Base-by-base conservation (phyloP, 1,140 invertebrate genomes). In the Euwallacea similis region DNA sequence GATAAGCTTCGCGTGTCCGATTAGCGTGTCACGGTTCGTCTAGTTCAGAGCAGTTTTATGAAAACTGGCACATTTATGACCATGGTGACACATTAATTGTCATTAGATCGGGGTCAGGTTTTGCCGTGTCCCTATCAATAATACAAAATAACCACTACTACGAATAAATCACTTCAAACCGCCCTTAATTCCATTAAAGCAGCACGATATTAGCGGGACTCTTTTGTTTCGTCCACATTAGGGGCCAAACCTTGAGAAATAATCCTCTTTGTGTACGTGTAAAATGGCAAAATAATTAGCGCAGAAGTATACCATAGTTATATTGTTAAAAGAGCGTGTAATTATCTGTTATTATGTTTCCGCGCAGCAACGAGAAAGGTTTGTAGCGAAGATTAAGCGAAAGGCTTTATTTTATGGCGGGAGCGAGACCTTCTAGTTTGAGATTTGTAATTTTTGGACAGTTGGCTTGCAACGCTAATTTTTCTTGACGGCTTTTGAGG, bases 341-440 rank as follows among this genome's bases (percentile, higher is more conserved):
- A 68, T 68, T 68, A 68, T 68, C 66, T 47, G 59, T 68, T 68
- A 68, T 68, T 66, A 58, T 68, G 56, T 60, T 68, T 59, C 44
- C 43, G 44, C 42, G 42, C 58, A 21, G 47, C 41, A 21, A 13
- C 6, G 63, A 59, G 11, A 46, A 44, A 43, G 65, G 65, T n/a
- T 58, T 58, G 33, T 58, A 59, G 54, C 43, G 65, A 58, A 58
- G 53, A 42, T 66, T 66, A 66, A 66, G 65, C 50, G 9, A 46
- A 9, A 7, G 65, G 54, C 44, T 66, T 58, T 42, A 58, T 21
- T 58, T 15, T 8, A 54, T 44, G 16, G 46, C 46, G 15, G 13
- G 9, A 44, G 46, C 62, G 41, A n/a, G 62, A 13, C 11, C 16
- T 15, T 56, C 8, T 50, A 10, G 13, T 50, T 50, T 50, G 13